A percentile compares a stretch with the other conserved stretches of the same genome.
phyloP scores from a whole-genome alignment of 2,888 invertebrate species.

The Caenorhabditis auriculariae region DNA sequence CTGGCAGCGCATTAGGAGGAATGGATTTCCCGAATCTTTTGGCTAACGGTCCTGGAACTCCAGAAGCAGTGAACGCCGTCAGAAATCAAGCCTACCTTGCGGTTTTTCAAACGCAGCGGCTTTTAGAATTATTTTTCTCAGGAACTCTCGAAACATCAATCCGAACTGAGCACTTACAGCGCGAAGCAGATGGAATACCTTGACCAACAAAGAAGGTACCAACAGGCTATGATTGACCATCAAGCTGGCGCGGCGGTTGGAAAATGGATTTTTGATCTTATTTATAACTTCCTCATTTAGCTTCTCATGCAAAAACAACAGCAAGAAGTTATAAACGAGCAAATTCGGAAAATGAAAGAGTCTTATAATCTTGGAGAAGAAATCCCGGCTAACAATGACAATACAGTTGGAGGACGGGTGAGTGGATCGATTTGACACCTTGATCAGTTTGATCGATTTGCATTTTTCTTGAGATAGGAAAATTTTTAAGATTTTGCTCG shows the following conservation, averaged over 20 bases:
- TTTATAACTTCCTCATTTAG: slow-evolving; percentile 21
- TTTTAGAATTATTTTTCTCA: neutral
- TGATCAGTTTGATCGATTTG: too few species aligned
- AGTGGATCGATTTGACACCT: slow-evolving; percentile 2
- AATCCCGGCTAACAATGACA: slow-evolving; percentile 17
- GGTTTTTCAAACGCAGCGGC: slow-evolving; percentile 1
- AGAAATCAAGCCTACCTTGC: slow-evolving; percentile 50
- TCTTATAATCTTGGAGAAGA: slow-evolving; percentile 10
- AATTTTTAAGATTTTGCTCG: too few species aligned
- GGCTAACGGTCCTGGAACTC: slow-evolving; percentile 24
- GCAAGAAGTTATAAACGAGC: slow-evolving; percentile 48
- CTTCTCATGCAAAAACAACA: slow-evolving; percentile 58
- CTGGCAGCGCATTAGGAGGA: slow-evolving; percentile 3
- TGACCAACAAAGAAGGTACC: slow-evolving; percentile 54
- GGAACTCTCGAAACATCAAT: slow-evolving; percentile 43
- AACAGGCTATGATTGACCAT: slow-evolving; percentile 58
- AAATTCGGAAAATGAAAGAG: slow-evolving; percentile 37
- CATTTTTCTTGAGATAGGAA: too few species aligned
- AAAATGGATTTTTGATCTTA: neutral
- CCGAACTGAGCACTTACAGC: slow-evolving; percentile 47
- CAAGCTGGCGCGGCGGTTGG: slow-evolving; percentile 56
- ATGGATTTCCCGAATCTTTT: slow-evolving; percentile 28
- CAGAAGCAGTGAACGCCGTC: slow-evolving; percentile 45
- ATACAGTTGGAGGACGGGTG: slow-evolving; percentile 36
- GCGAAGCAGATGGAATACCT: slow-evolving; percentile 56